Evolutionary conservation across 2,113 vertebrate species (phyloP).

Genomic region (Aspidoscelis tigris): DNA sequence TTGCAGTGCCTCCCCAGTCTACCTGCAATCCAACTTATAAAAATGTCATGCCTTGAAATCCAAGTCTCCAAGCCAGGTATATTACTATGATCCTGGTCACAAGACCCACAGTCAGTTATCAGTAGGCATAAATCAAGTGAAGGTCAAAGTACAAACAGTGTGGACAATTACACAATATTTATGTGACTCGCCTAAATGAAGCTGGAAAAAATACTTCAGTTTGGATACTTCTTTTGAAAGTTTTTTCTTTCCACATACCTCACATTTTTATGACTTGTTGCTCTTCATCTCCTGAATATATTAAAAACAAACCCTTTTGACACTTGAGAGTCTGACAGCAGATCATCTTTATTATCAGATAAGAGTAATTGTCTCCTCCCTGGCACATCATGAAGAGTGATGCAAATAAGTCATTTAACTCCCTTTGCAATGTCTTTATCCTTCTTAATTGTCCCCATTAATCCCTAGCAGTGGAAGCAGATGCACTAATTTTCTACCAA

Average conservation of each 20-base stretch:
- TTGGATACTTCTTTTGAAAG: too few species aligned
- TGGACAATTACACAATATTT: too few species aligned
- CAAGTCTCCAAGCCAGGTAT: too few species aligned
- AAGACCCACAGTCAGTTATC: too few species aligned
- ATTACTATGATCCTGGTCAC: too few species aligned
- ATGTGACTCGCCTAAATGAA: not conserved
- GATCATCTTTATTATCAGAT: slow-evolving; percentile 59
- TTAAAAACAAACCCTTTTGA: slow-evolving; percentile 36
- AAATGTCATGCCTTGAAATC: too few species aligned
- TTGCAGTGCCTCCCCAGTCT: too few species aligned
- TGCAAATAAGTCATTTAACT: slow-evolving; percentile 55
- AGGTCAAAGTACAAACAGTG: too few species aligned
- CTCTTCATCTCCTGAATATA: slow-evolving; percentile 57
- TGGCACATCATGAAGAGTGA: slow-evolving; percentile 44
- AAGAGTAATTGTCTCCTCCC: slow-evolving; percentile 48
- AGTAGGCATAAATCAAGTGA: too few species aligned
- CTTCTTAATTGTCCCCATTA: slow-evolving; percentile 64
- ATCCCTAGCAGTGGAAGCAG: slow-evolving; percentile 53
- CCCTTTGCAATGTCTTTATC: slow-evolving; percentile 48
- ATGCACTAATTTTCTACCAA: slow-evolving; percentile 1
- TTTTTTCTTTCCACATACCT: slow-evolving; percentile 28
- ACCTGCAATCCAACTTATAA: too few species aligned
- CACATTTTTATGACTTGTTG: slow-evolving; percentile 44
- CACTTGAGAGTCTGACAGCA: slow-evolving; percentile 44
- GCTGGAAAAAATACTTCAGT: too few species aligned